Conservation (phyloP, 2,888 invertebrate species). For the Galerucella nymphaeae region DNA sequence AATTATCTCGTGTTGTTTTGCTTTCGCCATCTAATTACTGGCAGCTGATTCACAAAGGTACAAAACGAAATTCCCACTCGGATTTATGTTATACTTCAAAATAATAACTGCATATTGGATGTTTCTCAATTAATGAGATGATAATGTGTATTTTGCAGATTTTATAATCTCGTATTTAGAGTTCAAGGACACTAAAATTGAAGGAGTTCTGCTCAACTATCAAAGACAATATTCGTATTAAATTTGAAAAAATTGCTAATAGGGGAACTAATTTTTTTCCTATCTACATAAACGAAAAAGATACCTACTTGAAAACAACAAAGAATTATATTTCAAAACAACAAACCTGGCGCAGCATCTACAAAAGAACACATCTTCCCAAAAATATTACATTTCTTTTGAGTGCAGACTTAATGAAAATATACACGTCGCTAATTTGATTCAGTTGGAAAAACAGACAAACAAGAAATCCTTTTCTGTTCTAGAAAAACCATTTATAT, state of each 20-base stretch:
- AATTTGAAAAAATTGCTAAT: no score
- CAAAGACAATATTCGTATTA: no score
- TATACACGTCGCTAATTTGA: slow-evolving; percentile 16
- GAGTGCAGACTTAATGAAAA: slow-evolving; percentile 18
- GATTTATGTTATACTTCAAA: background rate
- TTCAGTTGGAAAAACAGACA: slow-evolving; percentile 14
- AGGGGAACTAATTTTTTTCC: no score
- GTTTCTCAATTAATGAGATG: background rate
- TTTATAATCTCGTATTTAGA: background rate
- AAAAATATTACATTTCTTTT: slow-evolving; percentile 8
- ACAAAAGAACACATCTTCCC: slow-evolving; percentile 4
- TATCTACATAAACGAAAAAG: background rate
- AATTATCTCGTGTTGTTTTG: slow-evolving; percentile 1
- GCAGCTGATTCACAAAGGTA: background rate
- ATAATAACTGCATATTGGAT: background rate
- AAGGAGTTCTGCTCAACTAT: no score
- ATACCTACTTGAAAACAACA: background rate
- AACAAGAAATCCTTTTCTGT: slow-evolving; percentile 18
- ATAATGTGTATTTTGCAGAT: background rate
- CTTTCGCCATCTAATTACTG: background rate
- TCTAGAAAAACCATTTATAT: slow-evolving; percentile 30
- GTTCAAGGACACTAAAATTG: no score
- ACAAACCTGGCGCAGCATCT: background rate
- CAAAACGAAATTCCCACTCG: background rate
- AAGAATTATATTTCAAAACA: background rate